These are phyloP conservation scores for Cherax quadricarinatus DNA, from an alignment of 1,140 invertebrate genomes.

Conservation along the genomic window DNA sequence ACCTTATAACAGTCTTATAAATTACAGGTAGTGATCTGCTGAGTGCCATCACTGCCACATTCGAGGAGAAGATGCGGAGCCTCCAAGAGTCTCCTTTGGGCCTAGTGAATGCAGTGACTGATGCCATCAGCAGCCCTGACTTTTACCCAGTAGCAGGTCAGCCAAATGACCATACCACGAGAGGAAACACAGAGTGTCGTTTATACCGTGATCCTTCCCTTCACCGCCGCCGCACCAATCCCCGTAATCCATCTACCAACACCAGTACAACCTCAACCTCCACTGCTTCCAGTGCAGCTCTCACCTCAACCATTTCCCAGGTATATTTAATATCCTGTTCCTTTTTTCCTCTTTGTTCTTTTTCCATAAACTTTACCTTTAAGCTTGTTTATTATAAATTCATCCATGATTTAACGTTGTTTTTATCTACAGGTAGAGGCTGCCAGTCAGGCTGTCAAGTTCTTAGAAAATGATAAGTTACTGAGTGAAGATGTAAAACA, in stretches of 20 bases:
- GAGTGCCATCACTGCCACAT: conserved; percentile 72
- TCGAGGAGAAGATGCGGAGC: conserved; percentile 72
- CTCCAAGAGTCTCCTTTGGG: conserved; percentile 66
- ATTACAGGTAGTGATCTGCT: conserved; percentile 71
- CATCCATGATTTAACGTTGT: background rate
- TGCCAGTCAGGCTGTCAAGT: conserved; percentile 35
- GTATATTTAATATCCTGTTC: background rate
- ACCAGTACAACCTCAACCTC: conserved; percentile 25
- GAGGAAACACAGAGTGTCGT: conserved; percentile 61
- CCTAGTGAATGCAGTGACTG: conserved; percentile 29
- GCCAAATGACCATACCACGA: conserved; percentile 31
- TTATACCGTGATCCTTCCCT: conserved; percentile 72
- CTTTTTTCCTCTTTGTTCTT: background rate
- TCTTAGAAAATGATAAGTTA: conserved; percentile 41
- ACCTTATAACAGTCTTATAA: background rate
- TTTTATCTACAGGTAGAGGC: conserved; percentile 52
- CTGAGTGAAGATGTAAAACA: conserved; percentile 40
- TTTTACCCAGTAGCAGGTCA: conserved; percentile 21
- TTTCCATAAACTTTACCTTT: background rate
- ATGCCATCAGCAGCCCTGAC: conserved; percentile 5
- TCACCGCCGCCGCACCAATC: conserved; percentile 67
- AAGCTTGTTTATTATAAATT: background rate
- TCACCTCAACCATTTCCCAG: conserved; percentile 33
- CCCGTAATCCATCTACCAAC: conserved; percentile 36
- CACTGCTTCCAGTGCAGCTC: conserved; percentile 12